Evolutionary conservation across 1,140 invertebrate genomes (phyloP).

Genomic region (Heliconius himera): DNA sequence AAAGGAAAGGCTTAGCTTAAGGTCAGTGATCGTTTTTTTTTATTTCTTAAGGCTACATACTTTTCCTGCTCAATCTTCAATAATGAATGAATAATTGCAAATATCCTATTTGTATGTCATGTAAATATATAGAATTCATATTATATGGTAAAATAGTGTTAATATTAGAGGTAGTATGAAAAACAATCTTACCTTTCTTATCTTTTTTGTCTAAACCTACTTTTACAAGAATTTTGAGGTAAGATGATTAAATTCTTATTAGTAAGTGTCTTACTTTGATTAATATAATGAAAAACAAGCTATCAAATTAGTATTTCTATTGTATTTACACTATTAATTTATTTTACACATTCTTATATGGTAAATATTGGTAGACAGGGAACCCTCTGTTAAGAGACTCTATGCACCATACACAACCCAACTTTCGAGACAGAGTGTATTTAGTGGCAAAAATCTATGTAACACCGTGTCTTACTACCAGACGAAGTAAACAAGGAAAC

Average conservation of each 20-base stretch:
- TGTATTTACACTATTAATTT: not conserved
- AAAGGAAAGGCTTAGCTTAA: slow-evolving; percentile 61
- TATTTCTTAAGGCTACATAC: not conserved
- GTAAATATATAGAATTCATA: not conserved
- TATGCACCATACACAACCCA: too few relatives aligned
- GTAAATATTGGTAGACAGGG: too few relatives aligned
- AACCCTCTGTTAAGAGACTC: too few relatives aligned
- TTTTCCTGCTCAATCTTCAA: not conserved
- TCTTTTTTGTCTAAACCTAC: not conserved
- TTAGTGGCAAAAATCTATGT: too few relatives aligned
- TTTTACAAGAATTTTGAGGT: too few relatives aligned
- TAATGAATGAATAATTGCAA: not conserved
- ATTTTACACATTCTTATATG: too few relatives aligned
- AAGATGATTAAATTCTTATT: not conserved
- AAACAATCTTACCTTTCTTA: not conserved
- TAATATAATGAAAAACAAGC: not conserved
- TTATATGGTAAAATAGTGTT: not conserved
- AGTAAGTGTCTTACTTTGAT: not conserved
- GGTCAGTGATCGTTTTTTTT: slow-evolving; percentile 44
- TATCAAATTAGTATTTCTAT: not conserved
- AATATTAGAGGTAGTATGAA: not conserved
- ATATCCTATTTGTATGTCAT: not conserved
- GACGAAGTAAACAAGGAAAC: too few relatives aligned
- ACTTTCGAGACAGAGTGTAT: too few relatives aligned
- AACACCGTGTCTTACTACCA: too few relatives aligned